Conservation (phyloP, 1,140 invertebrate species). For the Aradophagus sp. region DNA sequence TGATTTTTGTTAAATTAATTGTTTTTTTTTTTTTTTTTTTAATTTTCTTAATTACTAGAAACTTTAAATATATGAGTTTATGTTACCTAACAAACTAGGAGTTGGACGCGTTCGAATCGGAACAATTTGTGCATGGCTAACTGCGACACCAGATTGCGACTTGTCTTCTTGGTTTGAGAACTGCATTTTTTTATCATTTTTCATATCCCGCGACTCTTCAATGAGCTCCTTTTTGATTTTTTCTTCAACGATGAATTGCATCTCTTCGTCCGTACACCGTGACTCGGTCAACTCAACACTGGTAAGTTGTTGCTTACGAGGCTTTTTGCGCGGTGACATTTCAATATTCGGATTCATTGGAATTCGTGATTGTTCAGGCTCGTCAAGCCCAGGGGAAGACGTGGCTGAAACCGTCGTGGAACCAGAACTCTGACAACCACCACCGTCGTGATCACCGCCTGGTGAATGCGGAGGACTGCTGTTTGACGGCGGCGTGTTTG, state of each 20-base stretch:
- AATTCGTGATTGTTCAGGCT: slow-evolving; percentile 74
- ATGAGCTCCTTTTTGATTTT: slow-evolving; percentile 74
- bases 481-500: slow-evolving; percentile 71
- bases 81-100: slow-evolving; percentile 67
- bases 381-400: slow-evolving; percentile 82
- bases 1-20: too few relatives aligned
- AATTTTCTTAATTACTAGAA: too few relatives aligned
- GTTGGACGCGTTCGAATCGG: slow-evolving; percentile 64
- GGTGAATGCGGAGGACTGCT: slow-evolving; percentile 73
- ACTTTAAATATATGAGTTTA: slow-evolving; percentile 8
- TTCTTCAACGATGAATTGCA: slow-evolving; percentile 80
- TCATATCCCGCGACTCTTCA: slow-evolving; percentile 64
- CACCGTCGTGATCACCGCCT: slow-evolving; percentile 71
- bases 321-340: slow-evolving; percentile 77
- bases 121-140: slow-evolving; percentile 44
- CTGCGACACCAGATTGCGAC: background rate
- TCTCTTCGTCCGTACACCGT: slow-evolving; percentile 80
- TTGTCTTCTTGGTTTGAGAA: slow-evolving; percentile 34
- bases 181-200: slow-evolving; percentile 59
- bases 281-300: slow-evolving; percentile 70
- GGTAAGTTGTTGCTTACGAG: slow-evolving; percentile 73
- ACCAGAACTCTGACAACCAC: slow-evolving; percentile 77
- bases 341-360: slow-evolving; percentile 68
- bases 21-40: background rate
- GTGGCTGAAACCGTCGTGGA: slow-evolving; percentile 86